Conservation (phyloP, 2,888 invertebrate genomes). For the Drosophila fulvimacula region DNA sequence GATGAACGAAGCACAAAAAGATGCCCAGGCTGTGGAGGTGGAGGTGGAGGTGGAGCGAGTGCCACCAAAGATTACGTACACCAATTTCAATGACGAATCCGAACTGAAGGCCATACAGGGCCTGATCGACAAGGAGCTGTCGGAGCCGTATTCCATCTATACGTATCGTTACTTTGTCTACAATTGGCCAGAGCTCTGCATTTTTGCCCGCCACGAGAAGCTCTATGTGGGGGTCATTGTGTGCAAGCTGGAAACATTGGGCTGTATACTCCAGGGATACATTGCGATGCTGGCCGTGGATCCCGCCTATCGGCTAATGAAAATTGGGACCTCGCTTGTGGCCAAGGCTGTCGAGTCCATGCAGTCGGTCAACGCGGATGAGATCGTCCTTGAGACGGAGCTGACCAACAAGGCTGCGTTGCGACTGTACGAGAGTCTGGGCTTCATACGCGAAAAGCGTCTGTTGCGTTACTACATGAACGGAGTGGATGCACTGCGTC, state of each 20-base stretch:
- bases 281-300: conserved; percentile 72
- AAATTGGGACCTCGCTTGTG: conserved; percentile 57
- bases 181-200: conserved; percentile 67
- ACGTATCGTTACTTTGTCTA: conserved; percentile 72
- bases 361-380: conserved; percentile 97
- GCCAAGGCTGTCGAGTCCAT: conserved; percentile 89
- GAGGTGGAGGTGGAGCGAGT: neutral
- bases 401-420: conserved; percentile 98
- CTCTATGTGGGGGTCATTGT: conserved; percentile 67
- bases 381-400: conserved; percentile 99
- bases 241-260: conserved; percentile 47
- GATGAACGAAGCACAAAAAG: conserved; percentile 26
- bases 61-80: conserved; percentile 80
- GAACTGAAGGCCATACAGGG: conserved; percentile 44
- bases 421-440: conserved; percentile 97
- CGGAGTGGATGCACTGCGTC: conserved; percentile 98
- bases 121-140: conserved; percentile 56
- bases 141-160: conserved; percentile 71
- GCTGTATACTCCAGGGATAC: conserved; percentile 39
- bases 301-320: conserved; percentile 46
- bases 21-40: neutral
- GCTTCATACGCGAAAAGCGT: conserved; percentile 98
- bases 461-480: conserved; percentile 99
- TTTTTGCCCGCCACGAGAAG: conserved; percentile 53
- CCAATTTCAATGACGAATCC: conserved; percentile 41